These are phyloP conservation scores for Dryocosmus kuriphilus DNA, from an alignment of 2,888 invertebrate species.

Conservation along the genomic window DNA sequence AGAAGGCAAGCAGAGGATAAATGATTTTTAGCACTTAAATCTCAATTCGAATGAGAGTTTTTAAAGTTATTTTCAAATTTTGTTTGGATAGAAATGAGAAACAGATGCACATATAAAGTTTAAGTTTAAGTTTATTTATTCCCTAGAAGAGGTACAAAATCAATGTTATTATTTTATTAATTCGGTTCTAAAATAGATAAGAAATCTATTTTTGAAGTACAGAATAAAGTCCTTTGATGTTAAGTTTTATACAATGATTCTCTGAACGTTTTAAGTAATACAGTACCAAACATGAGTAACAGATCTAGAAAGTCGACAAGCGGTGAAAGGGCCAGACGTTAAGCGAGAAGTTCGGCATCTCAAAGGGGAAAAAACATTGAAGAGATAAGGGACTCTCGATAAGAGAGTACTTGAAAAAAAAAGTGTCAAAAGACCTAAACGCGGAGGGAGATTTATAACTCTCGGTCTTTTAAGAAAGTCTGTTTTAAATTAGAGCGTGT, in stretches of 20 bases:
- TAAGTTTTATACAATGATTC: background rate
- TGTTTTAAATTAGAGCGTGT: constrained; percentile 33
- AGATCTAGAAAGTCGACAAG: constrained; percentile 9
- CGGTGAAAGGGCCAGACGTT: constrained; percentile 10
- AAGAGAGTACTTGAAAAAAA: constrained; percentile 24
- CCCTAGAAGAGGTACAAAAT: background rate
- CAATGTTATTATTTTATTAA: background rate
- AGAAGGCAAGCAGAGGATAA: background rate
- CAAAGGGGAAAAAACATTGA: background rate
- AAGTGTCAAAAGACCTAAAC: background rate
- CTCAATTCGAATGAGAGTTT: background rate
- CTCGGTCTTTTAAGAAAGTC: background rate
- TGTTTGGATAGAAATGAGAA: background rate
- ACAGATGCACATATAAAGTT: background rate
- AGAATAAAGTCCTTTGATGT: background rate
- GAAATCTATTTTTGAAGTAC: background rate
- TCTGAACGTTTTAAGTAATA: background rate
- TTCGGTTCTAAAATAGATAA: background rate
- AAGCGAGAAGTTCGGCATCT: constrained; percentile 18
- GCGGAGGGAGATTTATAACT: constrained; percentile 3
- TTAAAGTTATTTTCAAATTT: constrained; percentile 10
- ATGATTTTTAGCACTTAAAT: background rate
- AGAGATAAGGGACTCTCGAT: constrained; percentile 6
- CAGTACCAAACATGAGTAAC: background rate
- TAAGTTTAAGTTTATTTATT: background rate